Evolutionary conservation across 1,140 invertebrate species (phyloP).

Genomic region (Mercenaria mercenaria): DNA sequence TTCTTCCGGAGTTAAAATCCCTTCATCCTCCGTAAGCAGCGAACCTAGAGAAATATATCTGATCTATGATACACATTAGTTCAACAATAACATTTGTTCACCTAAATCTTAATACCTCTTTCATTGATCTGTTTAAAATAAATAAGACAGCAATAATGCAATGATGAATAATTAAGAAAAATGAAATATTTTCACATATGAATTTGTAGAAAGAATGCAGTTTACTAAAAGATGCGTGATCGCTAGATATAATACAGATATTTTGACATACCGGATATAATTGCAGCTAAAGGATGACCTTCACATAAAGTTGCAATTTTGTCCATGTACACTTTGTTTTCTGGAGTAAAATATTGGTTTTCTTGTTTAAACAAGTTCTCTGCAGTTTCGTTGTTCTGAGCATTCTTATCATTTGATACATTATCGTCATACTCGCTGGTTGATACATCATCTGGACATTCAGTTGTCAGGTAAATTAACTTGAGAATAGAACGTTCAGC

Average conservation of each 20-base stretch:
- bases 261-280: neutral
- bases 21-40: neutral
- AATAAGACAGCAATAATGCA: too few species aligned
- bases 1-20: neutral
- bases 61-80: neutral
- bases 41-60: neutral
- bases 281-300: neutral
- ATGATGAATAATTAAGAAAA: too few species aligned
- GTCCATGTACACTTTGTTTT: neutral
- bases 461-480: neutral
- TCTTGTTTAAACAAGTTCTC: neutral
- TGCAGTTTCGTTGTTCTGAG: too few species aligned
- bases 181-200: too few species aligned
- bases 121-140: too few species aligned
- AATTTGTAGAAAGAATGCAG: too few species aligned
- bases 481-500: neutral
- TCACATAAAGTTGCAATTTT: neutral
- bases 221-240: too few species aligned
- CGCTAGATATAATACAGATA: neutral
- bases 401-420: too few species aligned
- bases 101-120: neutral
- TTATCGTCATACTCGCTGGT: neutral
- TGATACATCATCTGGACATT: neutral
- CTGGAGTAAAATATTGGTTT: neutral
- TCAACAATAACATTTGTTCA: neutral